These are phyloP conservation scores for Limnephilus auricula DNA, from an alignment of 2,888 invertebrate genomes.

Conservation along the genomic window DNA sequence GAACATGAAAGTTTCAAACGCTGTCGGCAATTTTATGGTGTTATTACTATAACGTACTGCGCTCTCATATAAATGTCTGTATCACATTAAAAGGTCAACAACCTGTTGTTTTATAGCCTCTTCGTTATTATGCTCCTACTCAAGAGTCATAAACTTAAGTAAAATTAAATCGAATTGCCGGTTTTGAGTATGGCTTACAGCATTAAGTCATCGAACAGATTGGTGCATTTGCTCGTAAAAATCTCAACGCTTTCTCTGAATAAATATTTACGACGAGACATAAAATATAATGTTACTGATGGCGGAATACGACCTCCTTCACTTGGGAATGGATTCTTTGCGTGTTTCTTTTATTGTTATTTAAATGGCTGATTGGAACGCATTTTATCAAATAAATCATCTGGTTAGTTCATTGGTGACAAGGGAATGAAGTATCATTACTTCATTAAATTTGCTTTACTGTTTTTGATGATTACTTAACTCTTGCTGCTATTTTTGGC, in stretches of 20 bases:
- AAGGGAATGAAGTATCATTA: too few relatives aligned
- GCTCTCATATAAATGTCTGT: not conserved
- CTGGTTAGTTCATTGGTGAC: too few relatives aligned
- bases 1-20: too few relatives aligned
- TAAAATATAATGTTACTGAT: not conserved
- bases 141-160: not conserved
- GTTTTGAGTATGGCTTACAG: not conserved
- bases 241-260: not conserved
- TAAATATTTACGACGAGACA: constrained; percentile 2
- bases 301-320: not conserved
- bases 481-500: too few relatives aligned
- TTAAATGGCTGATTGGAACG: not conserved
- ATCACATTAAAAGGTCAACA: not conserved
- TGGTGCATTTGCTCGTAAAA: not conserved
- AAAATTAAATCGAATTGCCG: not conserved
- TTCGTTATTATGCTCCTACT: not conserved
- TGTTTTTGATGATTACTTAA: too few relatives aligned
- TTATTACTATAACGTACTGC: too few relatives aligned
- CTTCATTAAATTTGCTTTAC: too few relatives aligned
- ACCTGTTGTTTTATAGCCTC: not conserved
- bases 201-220: not conserved
- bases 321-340: not conserved
- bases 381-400: too few relatives aligned
- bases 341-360: not conserved
- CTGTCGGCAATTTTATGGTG: too few relatives aligned